phyloP scores from a whole-genome alignment of 2,888 invertebrate genomes.

The Steinernema hermaphroditum region DNA sequence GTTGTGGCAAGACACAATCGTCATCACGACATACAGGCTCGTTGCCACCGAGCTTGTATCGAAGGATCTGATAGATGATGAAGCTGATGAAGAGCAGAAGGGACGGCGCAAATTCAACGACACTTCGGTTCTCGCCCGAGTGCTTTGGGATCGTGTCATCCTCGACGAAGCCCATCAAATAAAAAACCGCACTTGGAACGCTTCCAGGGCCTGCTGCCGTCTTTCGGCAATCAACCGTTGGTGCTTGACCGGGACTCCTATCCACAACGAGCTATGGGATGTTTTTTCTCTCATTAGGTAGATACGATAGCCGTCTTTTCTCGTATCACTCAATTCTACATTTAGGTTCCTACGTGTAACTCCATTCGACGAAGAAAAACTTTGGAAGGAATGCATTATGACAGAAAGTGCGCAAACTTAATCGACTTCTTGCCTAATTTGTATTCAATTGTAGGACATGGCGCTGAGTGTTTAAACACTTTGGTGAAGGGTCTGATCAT shows the following conservation, averaged over 20 bases:
- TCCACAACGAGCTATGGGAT: slow-evolving; percentile 87
- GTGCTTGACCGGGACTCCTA: slow-evolving; percentile 86
- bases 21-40: slow-evolving; percentile 85
- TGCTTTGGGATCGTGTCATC: slow-evolving; percentile 83
- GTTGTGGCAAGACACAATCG: too few species aligned
- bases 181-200: slow-evolving; percentile 74
- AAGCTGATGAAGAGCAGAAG: slow-evolving; percentile 18
- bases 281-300: slow-evolving; percentile 69
- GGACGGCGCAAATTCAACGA: slow-evolving; percentile 25
- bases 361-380: slow-evolving; percentile 85
- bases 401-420: background rate
- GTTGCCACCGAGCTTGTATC: slow-evolving; percentile 68
- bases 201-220: slow-evolving; percentile 73
- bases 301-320: slow-evolving; percentile 11
- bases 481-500: slow-evolving; percentile 83
- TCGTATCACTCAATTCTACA: background rate
- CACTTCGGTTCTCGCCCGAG: slow-evolving; percentile 69
- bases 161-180: slow-evolving; percentile 92
- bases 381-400: slow-evolving; percentile 91
- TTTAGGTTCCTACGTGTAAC: slow-evolving; percentile 79
- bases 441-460: slow-evolving; percentile 38
- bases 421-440: background rate
- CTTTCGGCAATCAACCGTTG: slow-evolving; percentile 75
- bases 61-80: slow-evolving; percentile 34
- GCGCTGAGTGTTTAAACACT: slow-evolving; percentile 76